A percentile compares a stretch with the other conserved stretches of the same genome.
These are phyloP conservation scores for Zaprionus lachaisei DNA, from an alignment of 1,140 invertebrate genomes.

Conservation along the genomic window DNA sequence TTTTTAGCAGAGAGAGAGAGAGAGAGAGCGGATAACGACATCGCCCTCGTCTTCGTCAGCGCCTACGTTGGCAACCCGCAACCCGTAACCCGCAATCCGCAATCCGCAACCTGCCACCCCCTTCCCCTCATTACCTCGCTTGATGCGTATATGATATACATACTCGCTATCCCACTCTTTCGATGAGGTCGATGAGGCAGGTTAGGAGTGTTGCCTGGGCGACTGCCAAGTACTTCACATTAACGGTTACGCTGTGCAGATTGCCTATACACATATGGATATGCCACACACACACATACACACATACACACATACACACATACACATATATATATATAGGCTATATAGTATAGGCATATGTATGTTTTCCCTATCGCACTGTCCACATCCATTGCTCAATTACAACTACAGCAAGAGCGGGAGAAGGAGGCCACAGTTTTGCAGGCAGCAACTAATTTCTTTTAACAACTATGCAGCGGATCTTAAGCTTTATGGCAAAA, in stretches of 20 bases:
- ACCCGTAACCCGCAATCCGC: background rate
- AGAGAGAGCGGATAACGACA: constrained; percentile 40
- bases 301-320: background rate
- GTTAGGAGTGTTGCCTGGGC: constrained; percentile 17
- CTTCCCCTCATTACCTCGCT: constrained; percentile 38
- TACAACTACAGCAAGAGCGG: constrained; percentile 28
- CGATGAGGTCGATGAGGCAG: constrained; percentile 7
- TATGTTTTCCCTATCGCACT: constrained; percentile 2
- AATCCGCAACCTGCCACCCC: background rate
- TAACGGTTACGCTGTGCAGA: constrained; percentile 59
- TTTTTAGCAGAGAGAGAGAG: no score
- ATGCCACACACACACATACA: background rate
- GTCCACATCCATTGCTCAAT: constrained; percentile 25
- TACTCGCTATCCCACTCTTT: constrained; percentile 26
- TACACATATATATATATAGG: background rate
- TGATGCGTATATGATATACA: constrained; percentile 78
- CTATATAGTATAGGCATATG: constrained; percentile 41
- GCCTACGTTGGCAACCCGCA: background rate
- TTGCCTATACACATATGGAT: constrained; percentile 8
- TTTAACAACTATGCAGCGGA: constrained; percentile 73
- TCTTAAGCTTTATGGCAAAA: constrained; percentile 70
- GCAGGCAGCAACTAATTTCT: constrained; percentile 71
- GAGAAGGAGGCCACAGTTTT: constrained; percentile 6
- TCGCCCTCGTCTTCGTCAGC: background rate
- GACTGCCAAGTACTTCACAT: constrained; percentile 55